Evolutionary conservation across 2,113 vertebrate genomes (phyloP).

Genomic region (Pangasianodon hypophthalmus): DNA sequence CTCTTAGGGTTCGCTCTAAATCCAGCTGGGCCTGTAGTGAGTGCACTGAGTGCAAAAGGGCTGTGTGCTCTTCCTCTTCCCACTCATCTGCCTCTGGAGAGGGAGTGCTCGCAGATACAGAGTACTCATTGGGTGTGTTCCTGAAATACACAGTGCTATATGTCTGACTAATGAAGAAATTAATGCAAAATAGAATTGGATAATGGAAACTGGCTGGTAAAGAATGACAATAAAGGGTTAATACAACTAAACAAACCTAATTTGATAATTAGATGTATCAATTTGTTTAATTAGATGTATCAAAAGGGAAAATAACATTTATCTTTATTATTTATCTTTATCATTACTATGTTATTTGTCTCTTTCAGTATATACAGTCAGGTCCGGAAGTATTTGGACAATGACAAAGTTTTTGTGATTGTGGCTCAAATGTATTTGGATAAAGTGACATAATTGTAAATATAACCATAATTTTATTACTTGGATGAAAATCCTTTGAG

Average conservation of each 20-base stretch:
- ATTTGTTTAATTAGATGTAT: background rate
- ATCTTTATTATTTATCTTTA: no score
- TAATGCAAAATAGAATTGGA: background rate
- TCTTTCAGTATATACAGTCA: no score
- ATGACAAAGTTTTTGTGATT: no score
- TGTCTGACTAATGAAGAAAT: background rate
- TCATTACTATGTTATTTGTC: no score
- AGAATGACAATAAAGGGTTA: background rate
- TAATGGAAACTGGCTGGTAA: background rate
- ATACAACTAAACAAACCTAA: background rate
- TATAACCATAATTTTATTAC: no score
- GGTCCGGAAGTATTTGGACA: no score
- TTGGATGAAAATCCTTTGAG: no score
- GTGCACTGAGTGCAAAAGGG: conserved; percentile 81
- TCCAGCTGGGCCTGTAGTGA: conserved; percentile 84
- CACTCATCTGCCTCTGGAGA: conserved; percentile 69
- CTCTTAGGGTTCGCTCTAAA: conserved; percentile 78
- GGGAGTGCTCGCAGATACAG: conserved; percentile 63
- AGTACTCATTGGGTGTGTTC: conserved; percentile 17
- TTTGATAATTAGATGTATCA: background rate
- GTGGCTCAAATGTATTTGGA: no score
- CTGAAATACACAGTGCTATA: conserved; percentile 47
- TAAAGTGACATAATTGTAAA: no score
- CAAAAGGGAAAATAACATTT: background rate
- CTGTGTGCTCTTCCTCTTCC: conserved; percentile 85